Percentiles rank a stretch among this genome's conserved stretches.
Evolutionary conservation across 2,797 vertebrate genomes (phyloP).

Genomic region (Falco novaeseelandiae): DNA sequence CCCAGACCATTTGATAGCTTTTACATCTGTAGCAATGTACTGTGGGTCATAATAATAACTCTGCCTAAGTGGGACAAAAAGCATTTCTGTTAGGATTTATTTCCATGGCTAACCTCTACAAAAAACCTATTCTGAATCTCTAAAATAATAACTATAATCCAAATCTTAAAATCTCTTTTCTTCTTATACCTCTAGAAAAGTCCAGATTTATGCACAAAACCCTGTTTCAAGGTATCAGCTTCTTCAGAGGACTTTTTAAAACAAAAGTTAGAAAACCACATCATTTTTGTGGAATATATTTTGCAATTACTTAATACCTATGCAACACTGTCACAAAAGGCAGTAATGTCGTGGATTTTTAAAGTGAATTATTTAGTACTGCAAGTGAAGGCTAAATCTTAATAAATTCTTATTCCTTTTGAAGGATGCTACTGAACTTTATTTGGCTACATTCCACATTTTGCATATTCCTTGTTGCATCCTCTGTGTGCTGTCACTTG

Average conservation of each 20-base stretch:
- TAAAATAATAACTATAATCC: neutral
- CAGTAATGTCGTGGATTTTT: neutral
- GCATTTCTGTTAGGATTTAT: neutral
- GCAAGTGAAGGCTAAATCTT: neutral
- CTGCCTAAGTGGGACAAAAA: neutral
- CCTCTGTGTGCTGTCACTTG: neutral
- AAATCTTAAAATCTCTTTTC: neutral
- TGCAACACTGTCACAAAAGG: neutral
- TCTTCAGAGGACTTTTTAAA: neutral
- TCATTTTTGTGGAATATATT: neutral
- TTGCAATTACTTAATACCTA: neutral
- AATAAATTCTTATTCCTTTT: neutral
- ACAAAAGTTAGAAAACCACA: neutral
- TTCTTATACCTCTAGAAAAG: neutral
- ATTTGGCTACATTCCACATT: neutral
- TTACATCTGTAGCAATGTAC: slow-evolving; percentile 51
- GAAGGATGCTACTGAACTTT: neutral
- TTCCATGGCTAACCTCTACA: neutral
- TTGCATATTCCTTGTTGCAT: neutral
- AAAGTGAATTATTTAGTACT: neutral
- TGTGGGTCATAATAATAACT: slow-evolving; percentile 25
- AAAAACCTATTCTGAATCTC: slow-evolving; percentile 2
- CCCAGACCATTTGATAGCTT: slow-evolving; percentile 57
- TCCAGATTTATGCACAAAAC: neutral
- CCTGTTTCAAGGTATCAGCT: neutral